These are phyloP conservation scores for Halictus ligatus DNA, from an alignment of 2,888 invertebrate species.

Conservation along the genomic window DNA sequence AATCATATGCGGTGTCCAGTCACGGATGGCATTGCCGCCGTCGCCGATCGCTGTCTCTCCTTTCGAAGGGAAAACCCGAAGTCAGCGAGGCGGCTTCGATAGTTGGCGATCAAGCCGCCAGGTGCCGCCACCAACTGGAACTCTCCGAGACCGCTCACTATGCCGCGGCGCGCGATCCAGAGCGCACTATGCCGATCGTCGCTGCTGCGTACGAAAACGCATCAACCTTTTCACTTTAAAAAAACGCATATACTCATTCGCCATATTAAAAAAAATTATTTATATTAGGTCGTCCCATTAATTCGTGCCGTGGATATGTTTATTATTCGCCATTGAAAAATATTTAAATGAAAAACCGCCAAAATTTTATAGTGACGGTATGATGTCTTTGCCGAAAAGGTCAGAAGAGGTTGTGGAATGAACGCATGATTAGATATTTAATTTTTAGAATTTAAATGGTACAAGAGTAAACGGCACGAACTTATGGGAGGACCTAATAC, in stretches of 20 bases:
- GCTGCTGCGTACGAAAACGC: background rate
- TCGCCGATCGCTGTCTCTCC: slow-evolving; percentile 57
- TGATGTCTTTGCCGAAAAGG: too few species aligned
- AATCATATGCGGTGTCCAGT: slow-evolving; percentile 84
- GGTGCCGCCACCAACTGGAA: slow-evolving; percentile 79
- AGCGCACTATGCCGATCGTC: background rate
- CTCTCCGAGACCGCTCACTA: slow-evolving; percentile 44
- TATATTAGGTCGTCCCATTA: too few species aligned
- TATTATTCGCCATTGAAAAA: too few species aligned
- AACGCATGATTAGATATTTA: too few species aligned
- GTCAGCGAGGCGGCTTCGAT: slow-evolving; percentile 32
- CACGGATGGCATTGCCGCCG: slow-evolving; percentile 81
- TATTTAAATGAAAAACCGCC: too few species aligned
- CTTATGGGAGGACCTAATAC: too few species aligned
- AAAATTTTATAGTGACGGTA: too few species aligned
- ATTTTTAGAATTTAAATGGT: too few species aligned
- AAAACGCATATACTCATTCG: background rate
- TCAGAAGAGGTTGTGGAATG: too few species aligned
- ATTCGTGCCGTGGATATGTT: too few species aligned
- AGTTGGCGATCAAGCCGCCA: slow-evolving; percentile 60
- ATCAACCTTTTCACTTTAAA: background rate
- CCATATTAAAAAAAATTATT: too few species aligned
- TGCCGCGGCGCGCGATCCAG: background rate
- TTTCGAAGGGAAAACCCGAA: slow-evolving; percentile 68
- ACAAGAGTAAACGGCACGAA: too few species aligned